These are phyloP conservation scores for Thymelicus acteon DNA, from an alignment of 2,888 invertebrate genomes.

Conservation along the genomic window DNA sequence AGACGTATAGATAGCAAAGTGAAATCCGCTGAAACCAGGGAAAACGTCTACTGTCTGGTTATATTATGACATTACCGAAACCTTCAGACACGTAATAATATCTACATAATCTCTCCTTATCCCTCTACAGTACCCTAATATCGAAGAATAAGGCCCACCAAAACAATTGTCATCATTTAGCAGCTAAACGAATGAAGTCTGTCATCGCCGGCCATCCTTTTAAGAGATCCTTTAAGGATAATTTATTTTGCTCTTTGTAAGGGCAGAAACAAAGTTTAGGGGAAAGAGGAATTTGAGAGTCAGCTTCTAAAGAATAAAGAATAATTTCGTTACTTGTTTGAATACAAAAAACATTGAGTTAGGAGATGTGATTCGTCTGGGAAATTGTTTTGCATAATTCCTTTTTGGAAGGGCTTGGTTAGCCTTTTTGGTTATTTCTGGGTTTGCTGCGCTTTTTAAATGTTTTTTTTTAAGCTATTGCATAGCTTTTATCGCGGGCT, in stretches of 20 bases:
- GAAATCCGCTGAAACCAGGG: no score
- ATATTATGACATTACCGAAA: no score
- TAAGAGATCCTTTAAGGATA: constrained; percentile 36
- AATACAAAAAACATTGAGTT: constrained; percentile 19
- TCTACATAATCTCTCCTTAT: background rate
- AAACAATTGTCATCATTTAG: constrained; percentile 32
- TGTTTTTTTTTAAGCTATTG: no score
- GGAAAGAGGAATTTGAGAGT: constrained; percentile 28
- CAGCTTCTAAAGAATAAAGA: constrained; percentile 22
- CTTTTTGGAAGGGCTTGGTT: background rate
- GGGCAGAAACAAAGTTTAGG: constrained; percentile 31
- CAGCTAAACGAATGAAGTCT: constrained; percentile 32
- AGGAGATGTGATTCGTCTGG: background rate
- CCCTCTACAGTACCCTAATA: constrained; percentile 10
- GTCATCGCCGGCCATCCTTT: constrained; percentile 29
- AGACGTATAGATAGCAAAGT: no score
- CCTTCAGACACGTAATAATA: no score
- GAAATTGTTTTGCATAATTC: constrained; percentile 47
- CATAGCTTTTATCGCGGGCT: no score
- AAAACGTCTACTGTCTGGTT: no score
- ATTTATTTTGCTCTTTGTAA: constrained; percentile 38
- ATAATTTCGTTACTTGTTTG: constrained; percentile 31
- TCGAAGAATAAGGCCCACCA: constrained; percentile 12
- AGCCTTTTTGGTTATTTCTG: background rate
- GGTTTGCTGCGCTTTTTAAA: no score